Evolutionary conservation across 2,888 invertebrate species (phyloP).

Genomic region (Rhagonycha fulva): DNA sequence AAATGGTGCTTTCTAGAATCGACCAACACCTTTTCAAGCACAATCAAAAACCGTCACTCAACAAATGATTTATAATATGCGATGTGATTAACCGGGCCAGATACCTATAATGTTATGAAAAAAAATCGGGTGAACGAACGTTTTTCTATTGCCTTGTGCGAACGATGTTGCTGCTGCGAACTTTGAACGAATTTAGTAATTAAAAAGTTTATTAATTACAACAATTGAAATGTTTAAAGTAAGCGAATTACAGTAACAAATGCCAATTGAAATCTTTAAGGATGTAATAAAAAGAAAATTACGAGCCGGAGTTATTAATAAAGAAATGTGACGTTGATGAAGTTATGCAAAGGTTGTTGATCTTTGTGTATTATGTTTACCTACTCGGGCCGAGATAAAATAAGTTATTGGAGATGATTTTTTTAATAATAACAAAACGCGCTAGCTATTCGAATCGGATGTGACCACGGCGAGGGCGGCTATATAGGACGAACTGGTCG

Average conservation of each 20-base stretch:
- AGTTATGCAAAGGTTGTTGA: slow-evolving; percentile 26
- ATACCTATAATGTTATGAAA: slow-evolving; percentile 13
- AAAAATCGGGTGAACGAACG: slow-evolving; percentile 23
- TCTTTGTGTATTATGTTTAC: slow-evolving; percentile 17
- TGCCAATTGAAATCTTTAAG: background rate
- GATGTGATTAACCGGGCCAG: slow-evolving; percentile 36
- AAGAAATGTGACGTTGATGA: slow-evolving; percentile 19
- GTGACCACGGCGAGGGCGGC: background rate
- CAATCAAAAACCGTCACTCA: slow-evolving; percentile 37
- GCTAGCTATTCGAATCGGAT: background rate
- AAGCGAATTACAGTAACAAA: background rate
- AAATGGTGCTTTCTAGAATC: slow-evolving; percentile 6
- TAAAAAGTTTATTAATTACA: background rate
- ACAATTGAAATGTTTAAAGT: slow-evolving; percentile 1
- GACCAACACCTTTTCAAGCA: slow-evolving; percentile 22
- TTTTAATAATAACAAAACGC: background rate
- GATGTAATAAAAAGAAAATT: slow-evolving; percentile 8
- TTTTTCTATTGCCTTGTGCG: slow-evolving; percentile 5
- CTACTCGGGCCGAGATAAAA: background rate
- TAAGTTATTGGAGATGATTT: background rate
- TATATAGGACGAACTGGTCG: background rate
- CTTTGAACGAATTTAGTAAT: background rate
- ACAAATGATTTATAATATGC: slow-evolving; percentile 35
- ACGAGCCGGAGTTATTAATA: background rate
- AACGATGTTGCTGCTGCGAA: background rate